Percentiles rank a stretch among this genome's conserved stretches.
Conservation (phyloP, 2,888 invertebrate species). For the Eupithecia insigniata region DNA sequence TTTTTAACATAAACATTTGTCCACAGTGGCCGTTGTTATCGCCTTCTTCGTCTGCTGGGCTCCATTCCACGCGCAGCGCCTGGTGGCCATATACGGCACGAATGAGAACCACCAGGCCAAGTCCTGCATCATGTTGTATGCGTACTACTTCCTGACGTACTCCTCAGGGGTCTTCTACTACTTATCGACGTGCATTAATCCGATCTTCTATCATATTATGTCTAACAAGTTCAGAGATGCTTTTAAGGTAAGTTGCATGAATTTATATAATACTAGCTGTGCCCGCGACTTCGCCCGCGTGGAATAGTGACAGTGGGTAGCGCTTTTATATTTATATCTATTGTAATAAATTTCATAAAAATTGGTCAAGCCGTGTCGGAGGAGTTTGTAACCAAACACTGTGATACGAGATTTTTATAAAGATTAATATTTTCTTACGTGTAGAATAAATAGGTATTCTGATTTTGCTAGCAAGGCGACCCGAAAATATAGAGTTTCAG, state of each 20-base stretch:
- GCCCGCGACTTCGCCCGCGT: too few relatives aligned
- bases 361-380: too few relatives aligned
- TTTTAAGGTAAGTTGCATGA: constrained; percentile 88
- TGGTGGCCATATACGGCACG: constrained; percentile 90
- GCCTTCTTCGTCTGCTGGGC: constrained; percentile 96
- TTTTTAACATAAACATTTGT: constrained; percentile 11
- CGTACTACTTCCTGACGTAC: constrained; percentile 90
- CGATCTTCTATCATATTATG: constrained; percentile 97
- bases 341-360: too few relatives aligned
- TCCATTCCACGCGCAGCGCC: constrained; percentile 96
- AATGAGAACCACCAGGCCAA: constrained; percentile 70
- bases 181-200: constrained; percentile 96
- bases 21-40: constrained; percentile 93
- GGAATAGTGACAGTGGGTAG: too few relatives aligned
- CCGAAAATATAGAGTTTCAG: too few relatives aligned
- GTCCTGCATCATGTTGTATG: constrained; percentile 76
- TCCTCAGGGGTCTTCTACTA: constrained; percentile 95
- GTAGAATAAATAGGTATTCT: too few relatives aligned
- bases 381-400: too few relatives aligned
- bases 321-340: too few relatives aligned
- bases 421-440: too few relatives aligned
- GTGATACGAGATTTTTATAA: too few relatives aligned
- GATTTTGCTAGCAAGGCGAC: too few relatives aligned
- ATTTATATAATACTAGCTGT: too few relatives aligned
- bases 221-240: constrained; percentile 96